phyloP scores from a whole-genome alignment of 37 sponge, comb jelly and placozoan genomes.

The Geodia barretti region DNA sequence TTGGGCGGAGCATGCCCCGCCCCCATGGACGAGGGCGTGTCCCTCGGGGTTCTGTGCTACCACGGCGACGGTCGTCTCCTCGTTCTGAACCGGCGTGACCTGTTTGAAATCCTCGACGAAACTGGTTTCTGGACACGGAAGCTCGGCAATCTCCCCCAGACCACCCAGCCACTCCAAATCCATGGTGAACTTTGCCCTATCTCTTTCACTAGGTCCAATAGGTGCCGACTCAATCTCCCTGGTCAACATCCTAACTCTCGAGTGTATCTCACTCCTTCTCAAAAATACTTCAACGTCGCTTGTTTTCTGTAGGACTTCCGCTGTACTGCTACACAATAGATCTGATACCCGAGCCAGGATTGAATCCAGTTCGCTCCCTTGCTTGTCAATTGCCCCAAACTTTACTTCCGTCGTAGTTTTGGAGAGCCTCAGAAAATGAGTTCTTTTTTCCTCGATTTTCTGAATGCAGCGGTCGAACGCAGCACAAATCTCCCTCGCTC shows the following conservation, averaged over 20 bases:
- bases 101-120: constrained; percentile 12
- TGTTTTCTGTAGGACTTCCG: constrained; percentile 25
- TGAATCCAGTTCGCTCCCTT: constrained; percentile 12
- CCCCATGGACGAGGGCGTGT: constrained; percentile 25
- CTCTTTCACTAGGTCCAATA: constrained; percentile 17
- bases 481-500: not conserved
- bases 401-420: not conserved
- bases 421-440: not conserved
- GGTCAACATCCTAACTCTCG: constrained; percentile 13
- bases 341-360: not conserved
- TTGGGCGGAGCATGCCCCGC: constrained; percentile 18
- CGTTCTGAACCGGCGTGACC: constrained; percentile 22
- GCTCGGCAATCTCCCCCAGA: constrained; percentile 32
- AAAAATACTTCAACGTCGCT: constrained; percentile 35
- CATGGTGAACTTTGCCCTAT: constrained; percentile 3
- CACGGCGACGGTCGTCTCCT: constrained; percentile 16
- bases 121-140: constrained; percentile 25
- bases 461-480: not conserved
- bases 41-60: constrained; percentile 2
- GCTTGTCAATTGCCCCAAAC: constrained; percentile 4
- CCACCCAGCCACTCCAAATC: not conserved
- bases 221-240: not conserved
- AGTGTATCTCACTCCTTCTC: constrained; percentile 27
- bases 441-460: constrained; percentile 3
- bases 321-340: constrained; percentile 14